Evolutionary conservation across 2,797 vertebrate species (phyloP).

Genomic region (Parambassis ranga): DNA sequence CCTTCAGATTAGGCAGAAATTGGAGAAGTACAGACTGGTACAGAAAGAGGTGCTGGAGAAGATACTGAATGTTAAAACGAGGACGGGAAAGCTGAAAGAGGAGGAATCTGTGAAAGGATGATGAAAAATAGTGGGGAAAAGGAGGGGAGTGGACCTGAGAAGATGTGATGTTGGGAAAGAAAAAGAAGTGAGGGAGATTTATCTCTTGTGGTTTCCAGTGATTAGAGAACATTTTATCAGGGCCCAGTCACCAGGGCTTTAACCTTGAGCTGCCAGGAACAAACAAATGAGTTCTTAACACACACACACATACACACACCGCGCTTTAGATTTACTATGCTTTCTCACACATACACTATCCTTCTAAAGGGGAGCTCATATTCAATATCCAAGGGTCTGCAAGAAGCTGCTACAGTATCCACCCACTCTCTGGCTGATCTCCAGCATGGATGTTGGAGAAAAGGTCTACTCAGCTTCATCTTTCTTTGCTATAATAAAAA

Average conservation of each 20-base stretch:
- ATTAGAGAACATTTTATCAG: constrained; percentile 77
- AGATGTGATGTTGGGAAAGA: constrained; percentile 24
- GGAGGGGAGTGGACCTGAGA: constrained; percentile 14
- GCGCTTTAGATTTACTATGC: constrained; percentile 43
- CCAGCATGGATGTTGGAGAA: background rate
- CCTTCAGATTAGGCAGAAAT: constrained; percentile 66
- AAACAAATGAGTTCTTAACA: constrained; percentile 77
- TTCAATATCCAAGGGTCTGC: constrained; percentile 14
- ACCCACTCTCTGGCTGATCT: constrained; percentile 17
- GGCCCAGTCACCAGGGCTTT: constrained; percentile 62
- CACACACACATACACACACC: constrained; percentile 38
- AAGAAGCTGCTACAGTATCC: constrained; percentile 6
- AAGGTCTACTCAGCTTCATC: constrained; percentile 4
- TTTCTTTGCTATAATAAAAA: constrained; percentile 14
- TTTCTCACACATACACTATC: background rate
- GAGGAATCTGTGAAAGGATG: constrained; percentile 14
- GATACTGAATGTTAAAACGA: constrained; percentile 5
- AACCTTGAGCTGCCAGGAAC: constrained; percentile 77
- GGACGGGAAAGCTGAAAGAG: constrained; percentile 14
- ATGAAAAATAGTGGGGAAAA: constrained; percentile 17
- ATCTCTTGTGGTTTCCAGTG: constrained; percentile 63
- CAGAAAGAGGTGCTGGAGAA: constrained; percentile 1
- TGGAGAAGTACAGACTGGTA: constrained; percentile 11
- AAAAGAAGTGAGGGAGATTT: constrained; percentile 56
- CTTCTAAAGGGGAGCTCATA: constrained; percentile 21